Evolutionary conservation across 1,140 invertebrate genomes (phyloP), one percentile per base, ranked within the genome.

Genomic region (Trachymyrmex cornetzi): DNA sequence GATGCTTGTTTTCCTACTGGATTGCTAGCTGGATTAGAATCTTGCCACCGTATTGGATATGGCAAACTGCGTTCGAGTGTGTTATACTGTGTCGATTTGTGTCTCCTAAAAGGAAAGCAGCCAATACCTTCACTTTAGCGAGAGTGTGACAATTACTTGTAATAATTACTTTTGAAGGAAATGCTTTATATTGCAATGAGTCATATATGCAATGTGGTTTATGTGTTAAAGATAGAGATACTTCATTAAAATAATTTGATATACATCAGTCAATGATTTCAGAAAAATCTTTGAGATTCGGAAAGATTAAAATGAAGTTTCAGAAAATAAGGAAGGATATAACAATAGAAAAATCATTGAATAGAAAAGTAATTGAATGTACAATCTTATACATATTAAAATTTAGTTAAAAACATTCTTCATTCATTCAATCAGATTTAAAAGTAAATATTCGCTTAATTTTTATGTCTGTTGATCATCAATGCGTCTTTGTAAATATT

Each of bases 401-500:
- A 38, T 0, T 50, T 22, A 69, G 24, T 22, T 6, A 69, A 69
- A 38, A 24, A 48, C 5, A 63, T 22, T 69, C 9, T 57, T 44
- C 38, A 44, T 38, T 38, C 38, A 19, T 30, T 61, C 30, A 80
- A 69, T 2, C n/a, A 71, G 12, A 14, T 61, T 59, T 27, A 48
- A 38, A 59, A 27, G 3, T 30, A 16, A 16, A n/a, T 3, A 14
- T 61, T 48, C n/a, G 3, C 72, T 57, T 85, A 93, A 75, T 93
- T 89, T 24, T 27, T 53, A 88, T 93, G 93, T 91, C 95, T 92
- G 44, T 92, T 94, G 24, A 89, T 90, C 93, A 96, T 95, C 7
- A 91, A 91, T 2, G 95, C 96, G 22, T 92, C 89, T 71, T 94
- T 91, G 9, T 92, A 72, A 44, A 94, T n/a, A 90, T 96, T 96